Evolutionary conservation across 1,140 invertebrate genomes (phyloP).

Genomic region (Palaemon carinicauda): DNA sequence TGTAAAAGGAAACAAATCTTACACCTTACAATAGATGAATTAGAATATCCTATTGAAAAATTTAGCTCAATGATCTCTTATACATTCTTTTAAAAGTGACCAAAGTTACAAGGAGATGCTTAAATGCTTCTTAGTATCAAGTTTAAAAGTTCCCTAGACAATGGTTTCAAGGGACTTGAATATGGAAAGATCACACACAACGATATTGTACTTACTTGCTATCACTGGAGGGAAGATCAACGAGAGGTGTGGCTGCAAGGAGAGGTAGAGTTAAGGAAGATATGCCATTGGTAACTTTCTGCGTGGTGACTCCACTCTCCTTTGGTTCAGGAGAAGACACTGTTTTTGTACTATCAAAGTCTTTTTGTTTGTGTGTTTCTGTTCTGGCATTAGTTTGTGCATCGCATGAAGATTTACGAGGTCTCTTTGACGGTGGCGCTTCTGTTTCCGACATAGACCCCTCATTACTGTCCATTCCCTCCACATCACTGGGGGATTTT

Average conservation of each 20-base stretch:
- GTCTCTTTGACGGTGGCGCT: slow-evolving; percentile 36
- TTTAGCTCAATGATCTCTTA: too few species aligned
- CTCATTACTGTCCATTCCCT: slow-evolving; percentile 28
- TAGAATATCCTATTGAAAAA: too few species aligned
- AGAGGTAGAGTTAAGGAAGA: neutral
- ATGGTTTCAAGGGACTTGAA: too few species aligned
- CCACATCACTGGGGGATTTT: neutral
- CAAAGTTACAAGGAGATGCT: too few species aligned
- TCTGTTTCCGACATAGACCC: slow-evolving; percentile 38
- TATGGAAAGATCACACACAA: too few species aligned
- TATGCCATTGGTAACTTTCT: neutral
- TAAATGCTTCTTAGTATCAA: too few species aligned
- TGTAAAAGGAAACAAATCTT: too few species aligned
- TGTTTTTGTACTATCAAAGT: neutral
- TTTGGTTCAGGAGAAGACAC: neutral
- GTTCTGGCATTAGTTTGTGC: neutral
- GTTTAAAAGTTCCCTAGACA: too few species aligned
- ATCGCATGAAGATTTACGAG: neutral
- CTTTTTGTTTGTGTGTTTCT: neutral
- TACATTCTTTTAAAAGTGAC: too few species aligned
- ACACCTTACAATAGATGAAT: too few species aligned
- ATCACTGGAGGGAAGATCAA: slow-evolving; percentile 12
- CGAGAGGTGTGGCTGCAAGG: slow-evolving; percentile 28
- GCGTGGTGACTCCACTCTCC: neutral
- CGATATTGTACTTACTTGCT: too few species aligned